phyloP scores from a whole-genome alignment of 2,113 vertebrate species.

The Elachura formosa region DNA sequence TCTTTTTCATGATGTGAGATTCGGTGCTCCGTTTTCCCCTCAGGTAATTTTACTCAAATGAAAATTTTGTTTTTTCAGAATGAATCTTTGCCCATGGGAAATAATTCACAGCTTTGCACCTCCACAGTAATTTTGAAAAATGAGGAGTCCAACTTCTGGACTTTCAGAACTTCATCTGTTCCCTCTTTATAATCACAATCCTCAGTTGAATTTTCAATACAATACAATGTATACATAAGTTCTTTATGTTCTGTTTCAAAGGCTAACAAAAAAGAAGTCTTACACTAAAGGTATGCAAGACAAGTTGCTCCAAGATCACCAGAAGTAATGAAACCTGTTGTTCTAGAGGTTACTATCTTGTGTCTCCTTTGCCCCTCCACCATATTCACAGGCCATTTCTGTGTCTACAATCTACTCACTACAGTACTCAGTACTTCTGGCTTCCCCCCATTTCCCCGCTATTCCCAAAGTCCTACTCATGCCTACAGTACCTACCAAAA shows the following conservation, averaged over 20 bases:
- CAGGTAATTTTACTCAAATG: background rate
- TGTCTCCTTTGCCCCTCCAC: background rate
- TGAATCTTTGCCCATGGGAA: background rate
- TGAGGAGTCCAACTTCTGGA: background rate
- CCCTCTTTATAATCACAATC: background rate
- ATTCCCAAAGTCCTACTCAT: background rate
- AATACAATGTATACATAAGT: background rate
- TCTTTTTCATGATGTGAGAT: background rate
- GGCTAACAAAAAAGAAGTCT: background rate
- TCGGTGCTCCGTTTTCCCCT: background rate
- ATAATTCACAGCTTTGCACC: background rate
- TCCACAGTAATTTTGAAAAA: background rate
- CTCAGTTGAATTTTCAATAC: background rate
- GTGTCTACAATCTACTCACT: background rate
- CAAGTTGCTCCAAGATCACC: background rate
- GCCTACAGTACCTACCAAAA: background rate
- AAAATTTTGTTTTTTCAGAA: background rate
- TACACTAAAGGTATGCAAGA: background rate
- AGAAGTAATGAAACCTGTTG: background rate
- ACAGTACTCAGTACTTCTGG: background rate
- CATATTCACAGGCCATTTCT: background rate
- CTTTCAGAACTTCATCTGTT: background rate
- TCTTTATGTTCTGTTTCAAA: background rate
- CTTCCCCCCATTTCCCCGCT: background rate
- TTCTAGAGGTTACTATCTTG: background rate